Evolutionary conservation across 2,113 vertebrate species (phyloP), one percentile per base, ranked within the genome.

Genomic region (Ciconia stormi): DNA sequence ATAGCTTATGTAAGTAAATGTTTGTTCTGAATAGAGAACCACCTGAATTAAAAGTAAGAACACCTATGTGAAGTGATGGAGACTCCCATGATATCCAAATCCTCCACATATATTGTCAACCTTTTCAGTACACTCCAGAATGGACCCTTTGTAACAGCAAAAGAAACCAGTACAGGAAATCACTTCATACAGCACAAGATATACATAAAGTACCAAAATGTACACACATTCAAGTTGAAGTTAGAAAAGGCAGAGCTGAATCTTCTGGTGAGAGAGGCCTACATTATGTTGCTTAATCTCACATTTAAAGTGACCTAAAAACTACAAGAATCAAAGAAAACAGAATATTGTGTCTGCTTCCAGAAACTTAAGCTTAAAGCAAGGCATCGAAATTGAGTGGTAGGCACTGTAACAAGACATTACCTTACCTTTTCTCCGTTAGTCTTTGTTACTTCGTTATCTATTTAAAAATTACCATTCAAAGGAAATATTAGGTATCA

Each of bases 21-120:
- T 80, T 96, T 95, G 95, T 92, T 90, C 90, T 91, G 83, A 88
- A 80, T 16, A 97, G 78, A 97, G 92, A 97, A 97, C 82, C 56
- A 97, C 91, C 94, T 94, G 96, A 97, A 95, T 94, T 95, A 95
- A 94, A 96, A 97, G 76, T 90, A 94, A 90, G 94, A 95, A 97
- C 89, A 95, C 55, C 95, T 78, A 90, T 74, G 96, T 93, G 77
- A 96, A 95, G 89, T 46, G 85, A 97, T 87, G 87, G 78, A 96
- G 91, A 92, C 63, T 95, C 89, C 62, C 80, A 80, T 7, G 0
- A 73, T 74, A 81, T 32, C 87, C 76, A 96, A 86, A 83, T 50
- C 81, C 76, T 87, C 62, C 87, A 88, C 44, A 40, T 46, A 63
- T 30, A 91, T n/a, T 16, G 9, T 61, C 59, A 72, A 38, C 55